Conservation (phyloP, 2,113 vertebrate species). For the Phaetusa simplex region DNA sequence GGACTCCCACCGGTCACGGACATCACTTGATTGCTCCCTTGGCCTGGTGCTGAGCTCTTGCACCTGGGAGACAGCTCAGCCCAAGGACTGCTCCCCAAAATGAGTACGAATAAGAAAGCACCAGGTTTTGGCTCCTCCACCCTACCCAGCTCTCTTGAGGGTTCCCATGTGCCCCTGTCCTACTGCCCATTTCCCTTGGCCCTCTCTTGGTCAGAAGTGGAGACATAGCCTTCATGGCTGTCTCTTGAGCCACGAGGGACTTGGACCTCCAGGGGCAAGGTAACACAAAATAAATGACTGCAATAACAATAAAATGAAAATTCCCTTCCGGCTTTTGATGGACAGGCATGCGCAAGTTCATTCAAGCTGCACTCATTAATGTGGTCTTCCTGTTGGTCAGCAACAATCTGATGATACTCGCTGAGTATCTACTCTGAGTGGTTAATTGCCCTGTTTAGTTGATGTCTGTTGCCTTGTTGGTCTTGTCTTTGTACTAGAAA, state of each 20-base stretch:
- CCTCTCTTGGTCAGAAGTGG: not conserved
- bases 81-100: not conserved
- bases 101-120: not conserved
- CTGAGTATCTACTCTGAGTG: not conserved
- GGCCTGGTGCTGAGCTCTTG: not conserved
- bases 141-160: not conserved
- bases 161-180: accelerated
- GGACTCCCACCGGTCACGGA: accelerated
- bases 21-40: not conserved
- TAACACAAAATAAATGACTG: not conserved
- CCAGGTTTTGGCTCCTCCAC: not conserved
- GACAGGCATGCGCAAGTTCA: not conserved
- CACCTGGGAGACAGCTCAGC: not conserved
- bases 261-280: not conserved
- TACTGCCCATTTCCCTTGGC: not conserved
- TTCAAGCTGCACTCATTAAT: not conserved
- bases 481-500: not conserved
- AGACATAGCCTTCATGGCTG: not conserved
- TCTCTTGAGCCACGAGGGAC: not conserved
- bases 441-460: not conserved
- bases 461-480: not conserved
- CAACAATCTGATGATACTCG: not conserved
- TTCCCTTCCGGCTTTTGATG: not conserved
- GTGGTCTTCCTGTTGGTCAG: not conserved
- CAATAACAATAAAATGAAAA: not conserved